phyloP scores from a whole-genome alignment of 1,140 invertebrate species.

The Thereuonema tuberculata region DNA sequence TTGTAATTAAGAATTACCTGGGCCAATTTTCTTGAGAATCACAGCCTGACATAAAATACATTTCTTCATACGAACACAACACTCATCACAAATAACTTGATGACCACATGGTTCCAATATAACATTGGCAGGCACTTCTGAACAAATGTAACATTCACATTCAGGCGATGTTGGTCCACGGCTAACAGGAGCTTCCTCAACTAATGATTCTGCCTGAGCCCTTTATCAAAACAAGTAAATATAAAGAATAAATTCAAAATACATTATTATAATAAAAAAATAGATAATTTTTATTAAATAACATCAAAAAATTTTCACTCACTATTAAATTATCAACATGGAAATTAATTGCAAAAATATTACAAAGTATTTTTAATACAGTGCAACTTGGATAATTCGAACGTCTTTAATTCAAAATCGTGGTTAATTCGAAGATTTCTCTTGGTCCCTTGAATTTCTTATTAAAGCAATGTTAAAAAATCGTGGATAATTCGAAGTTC shows the following conservation, averaged over 20 bases:
- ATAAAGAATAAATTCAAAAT: background rate
- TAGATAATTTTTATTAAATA: too few species aligned
- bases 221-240: background rate
- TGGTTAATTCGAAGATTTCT: too few species aligned
- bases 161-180: background rate
- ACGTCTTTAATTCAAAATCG: too few species aligned
- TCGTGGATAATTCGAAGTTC: too few species aligned
- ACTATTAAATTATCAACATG: too few species aligned
- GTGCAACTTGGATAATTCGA: too few species aligned
- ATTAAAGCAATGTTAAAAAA: too few species aligned
- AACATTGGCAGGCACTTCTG: constrained; percentile 46
- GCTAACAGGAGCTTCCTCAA: background rate
- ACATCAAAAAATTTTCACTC: too few species aligned
- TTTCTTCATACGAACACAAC: constrained; percentile 62
- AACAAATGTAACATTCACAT: constrained; percentile 54
- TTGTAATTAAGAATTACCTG: background rate
- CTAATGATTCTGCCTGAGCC: constrained; percentile 15
- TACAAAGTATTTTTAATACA: too few species aligned
- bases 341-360: too few species aligned
- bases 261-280: too few species aligned
- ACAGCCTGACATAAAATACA: constrained; percentile 51
- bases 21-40: constrained; percentile 37
- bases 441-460: too few species aligned
- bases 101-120: constrained; percentile 60
- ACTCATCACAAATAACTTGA: constrained; percentile 57